Percentiles rank a stretch among this genome's conserved stretches.
Evolutionary conservation across 2,888 invertebrate species (phyloP).

Genomic region (Pocota personata): DNA sequence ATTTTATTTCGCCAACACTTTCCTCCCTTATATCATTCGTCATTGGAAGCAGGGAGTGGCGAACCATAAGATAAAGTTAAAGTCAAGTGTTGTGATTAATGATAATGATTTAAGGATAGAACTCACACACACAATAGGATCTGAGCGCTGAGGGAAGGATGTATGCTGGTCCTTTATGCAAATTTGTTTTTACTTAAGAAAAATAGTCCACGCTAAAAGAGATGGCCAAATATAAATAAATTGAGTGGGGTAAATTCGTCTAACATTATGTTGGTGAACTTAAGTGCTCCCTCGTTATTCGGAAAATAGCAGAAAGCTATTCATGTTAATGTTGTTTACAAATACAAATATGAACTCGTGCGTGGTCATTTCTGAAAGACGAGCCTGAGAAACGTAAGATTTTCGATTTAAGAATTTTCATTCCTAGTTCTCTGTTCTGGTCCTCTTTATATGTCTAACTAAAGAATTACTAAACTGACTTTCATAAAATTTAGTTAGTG

Average conservation of each 20-base stretch:
- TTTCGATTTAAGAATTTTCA: too few species aligned
- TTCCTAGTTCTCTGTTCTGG: too few species aligned
- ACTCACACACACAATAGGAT: background rate
- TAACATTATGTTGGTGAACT: background rate
- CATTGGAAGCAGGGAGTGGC: slow-evolving; percentile 1
- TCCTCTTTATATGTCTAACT: too few species aligned
- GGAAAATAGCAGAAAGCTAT: too few species aligned
- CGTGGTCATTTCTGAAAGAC: too few species aligned
- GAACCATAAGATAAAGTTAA: slow-evolving; percentile 20
- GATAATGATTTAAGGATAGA: slow-evolving; percentile 49
- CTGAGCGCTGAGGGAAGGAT: background rate
- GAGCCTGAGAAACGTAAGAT: too few species aligned
- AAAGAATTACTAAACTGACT: too few species aligned
- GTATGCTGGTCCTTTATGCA: slow-evolving; percentile 10
- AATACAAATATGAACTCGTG: too few species aligned
- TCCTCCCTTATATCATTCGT: background rate
- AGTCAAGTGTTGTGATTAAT: slow-evolving; percentile 58
- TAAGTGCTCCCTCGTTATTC: background rate
- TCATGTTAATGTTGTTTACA: too few species aligned
- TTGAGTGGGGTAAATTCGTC: background rate
- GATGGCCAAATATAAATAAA: background rate
- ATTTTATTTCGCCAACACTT: slow-evolving; percentile 6
- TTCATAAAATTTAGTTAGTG: too few species aligned
- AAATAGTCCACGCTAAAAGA: background rate
- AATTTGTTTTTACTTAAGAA: slow-evolving; percentile 17